Evolutionary conservation across 2,888 invertebrate genomes (phyloP).

Genomic region (Chrysomela aeneicollis): DNA sequence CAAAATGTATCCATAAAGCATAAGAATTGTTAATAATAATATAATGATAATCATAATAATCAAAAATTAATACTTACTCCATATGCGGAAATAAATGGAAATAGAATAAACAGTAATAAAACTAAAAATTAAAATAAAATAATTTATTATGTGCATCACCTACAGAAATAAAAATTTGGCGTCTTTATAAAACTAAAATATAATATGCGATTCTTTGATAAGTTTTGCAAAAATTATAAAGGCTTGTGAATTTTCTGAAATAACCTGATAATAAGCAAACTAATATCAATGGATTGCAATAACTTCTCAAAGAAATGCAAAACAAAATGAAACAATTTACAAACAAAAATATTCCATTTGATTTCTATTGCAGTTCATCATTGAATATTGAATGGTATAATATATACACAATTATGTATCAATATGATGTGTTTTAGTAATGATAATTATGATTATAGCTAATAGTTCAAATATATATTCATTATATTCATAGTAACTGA

Average conservation of each 20-base stretch:
- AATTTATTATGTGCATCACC: constrained; percentile 40
- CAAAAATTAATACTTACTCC: constrained; percentile 33
- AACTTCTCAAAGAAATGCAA: constrained; percentile 31
- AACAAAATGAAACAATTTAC: constrained; percentile 34
- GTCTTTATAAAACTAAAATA: constrained; percentile 33
- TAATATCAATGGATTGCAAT: constrained; percentile 15
- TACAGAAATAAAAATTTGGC: constrained; percentile 41
- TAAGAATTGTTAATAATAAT: constrained; percentile 26
- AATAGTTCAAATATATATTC: constrained; percentile 26
- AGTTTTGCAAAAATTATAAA: constrained; percentile 23
- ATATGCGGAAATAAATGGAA: constrained; percentile 28
- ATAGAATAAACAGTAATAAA: constrained; percentile 34
- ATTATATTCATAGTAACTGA: constrained; percentile 32
- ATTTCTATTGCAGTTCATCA: constrained; percentile 28
- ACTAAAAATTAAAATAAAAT: constrained; percentile 37
- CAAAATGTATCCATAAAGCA: constrained; percentile 24
- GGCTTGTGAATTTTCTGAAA: constrained; percentile 5
- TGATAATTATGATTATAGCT: constrained; percentile 30
- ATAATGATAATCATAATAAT: constrained; percentile 25
- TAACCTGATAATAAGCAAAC: neutral
- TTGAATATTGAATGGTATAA: constrained; percentile 22
- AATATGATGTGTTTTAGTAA: constrained; percentile 24
- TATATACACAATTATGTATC: constrained; percentile 14
- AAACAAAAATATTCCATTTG: constrained; percentile 31
- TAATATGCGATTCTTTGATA: constrained; percentile 31